These are phyloP conservation scores for Hofmannophila pseudospretella DNA, from an alignment of 2,888 invertebrate genomes.

Conservation along the genomic window DNA sequence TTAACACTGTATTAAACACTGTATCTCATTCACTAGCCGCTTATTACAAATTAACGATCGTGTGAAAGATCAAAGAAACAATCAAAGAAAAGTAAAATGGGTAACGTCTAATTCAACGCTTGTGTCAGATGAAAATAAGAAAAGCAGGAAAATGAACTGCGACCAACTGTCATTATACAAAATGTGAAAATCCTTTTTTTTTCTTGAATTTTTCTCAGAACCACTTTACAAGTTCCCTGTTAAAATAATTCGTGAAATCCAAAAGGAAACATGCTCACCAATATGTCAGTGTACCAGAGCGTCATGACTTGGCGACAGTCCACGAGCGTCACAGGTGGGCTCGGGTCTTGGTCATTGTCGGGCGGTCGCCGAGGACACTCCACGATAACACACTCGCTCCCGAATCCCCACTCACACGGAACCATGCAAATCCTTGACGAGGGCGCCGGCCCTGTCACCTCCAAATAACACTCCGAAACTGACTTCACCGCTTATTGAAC, in stretches of 20 bases:
- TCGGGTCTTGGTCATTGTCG: slow-evolving; percentile 60
- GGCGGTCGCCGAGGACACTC: slow-evolving; percentile 39
- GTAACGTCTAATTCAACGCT: slow-evolving; percentile 6
- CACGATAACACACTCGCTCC: slow-evolving; percentile 46
- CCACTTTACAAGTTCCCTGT: neutral
- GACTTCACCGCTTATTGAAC: neutral
- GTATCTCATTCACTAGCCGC: too few species aligned
- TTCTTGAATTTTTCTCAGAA: neutral
- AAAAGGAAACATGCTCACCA: slow-evolving; percentile 54
- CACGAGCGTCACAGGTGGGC: slow-evolving; percentile 59
- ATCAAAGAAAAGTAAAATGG: slow-evolving; percentile 6
- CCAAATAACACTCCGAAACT: slow-evolving; percentile 30
- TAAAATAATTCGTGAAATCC: neutral
- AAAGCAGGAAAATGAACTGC: slow-evolving; percentile 4
- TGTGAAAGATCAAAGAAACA: too few species aligned
- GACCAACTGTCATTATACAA: neutral
- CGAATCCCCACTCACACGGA: slow-evolving; percentile 27
- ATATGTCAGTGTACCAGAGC: slow-evolving; percentile 72
- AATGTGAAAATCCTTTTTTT: neutral
- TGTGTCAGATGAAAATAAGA: neutral
- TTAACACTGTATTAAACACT: too few species aligned
- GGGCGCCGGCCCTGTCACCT: slow-evolving; percentile 41
- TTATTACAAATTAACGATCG: too few species aligned
- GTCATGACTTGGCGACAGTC: slow-evolving; percentile 71
- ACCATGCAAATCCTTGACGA: slow-evolving; percentile 26